Conservation (phyloP, 2,888 invertebrate genomes). For the Nematopogon swammerdamellus region DNA sequence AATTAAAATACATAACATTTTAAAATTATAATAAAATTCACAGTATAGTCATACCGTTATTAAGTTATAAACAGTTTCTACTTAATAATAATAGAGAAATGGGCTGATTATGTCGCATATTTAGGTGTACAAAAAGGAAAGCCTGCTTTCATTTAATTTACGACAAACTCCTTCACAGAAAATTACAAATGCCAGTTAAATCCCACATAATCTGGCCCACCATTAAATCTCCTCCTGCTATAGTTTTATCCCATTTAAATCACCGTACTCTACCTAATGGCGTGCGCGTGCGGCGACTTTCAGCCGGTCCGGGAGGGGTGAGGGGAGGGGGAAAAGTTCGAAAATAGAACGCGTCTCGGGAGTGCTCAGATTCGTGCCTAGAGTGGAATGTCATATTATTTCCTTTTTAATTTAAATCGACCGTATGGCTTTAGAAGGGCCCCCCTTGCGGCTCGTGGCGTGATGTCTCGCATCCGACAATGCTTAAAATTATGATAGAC, state of each 20-base stretch:
- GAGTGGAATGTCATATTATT: neutral
- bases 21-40: too few species aligned
- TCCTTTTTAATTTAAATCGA: neutral
- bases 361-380: neutral
- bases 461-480: too few species aligned
- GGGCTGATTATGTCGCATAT: too few species aligned
- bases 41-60: too few species aligned
- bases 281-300: constrained; percentile 24
- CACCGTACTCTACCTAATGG: constrained; percentile 2
- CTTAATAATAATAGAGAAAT: too few species aligned
- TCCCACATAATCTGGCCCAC: neutral
- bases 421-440: neutral
- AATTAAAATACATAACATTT: too few species aligned
- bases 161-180: neutral
- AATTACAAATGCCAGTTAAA: neutral
- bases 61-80: too few species aligned
- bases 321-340: neutral
- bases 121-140: too few species aligned
- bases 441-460: too few species aligned
- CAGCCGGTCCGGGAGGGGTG: constrained; percentile 1
- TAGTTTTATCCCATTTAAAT: neutral
- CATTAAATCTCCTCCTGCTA: neutral
- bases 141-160: too few species aligned
- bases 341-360: neutral
- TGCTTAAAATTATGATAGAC: too few species aligned